Percentiles rank a stretch among this genome's conserved stretches.
These are phyloP conservation scores for Scartelaos histophorus DNA, from an alignment of 2,113 vertebrate genomes.

Conservation along the genomic window DNA sequence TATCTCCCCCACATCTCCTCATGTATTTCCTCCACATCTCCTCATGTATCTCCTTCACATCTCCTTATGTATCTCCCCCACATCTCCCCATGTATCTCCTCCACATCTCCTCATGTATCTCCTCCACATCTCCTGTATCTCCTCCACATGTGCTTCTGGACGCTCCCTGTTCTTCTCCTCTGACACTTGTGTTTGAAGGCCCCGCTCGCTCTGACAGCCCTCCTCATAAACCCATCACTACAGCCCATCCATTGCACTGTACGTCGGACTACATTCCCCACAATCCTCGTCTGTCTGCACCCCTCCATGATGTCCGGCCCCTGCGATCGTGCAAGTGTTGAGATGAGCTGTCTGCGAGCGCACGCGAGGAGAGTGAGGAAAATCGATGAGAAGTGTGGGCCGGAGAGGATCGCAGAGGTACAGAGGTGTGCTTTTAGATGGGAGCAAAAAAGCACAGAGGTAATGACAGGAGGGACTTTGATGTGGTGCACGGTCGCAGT, in stretches of 20 bases:
- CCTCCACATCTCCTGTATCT: conserved; percentile 11
- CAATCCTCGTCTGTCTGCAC: conserved; percentile 47
- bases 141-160: conserved; percentile 39
- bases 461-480: conserved; percentile 51
- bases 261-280: conserved; percentile 31
- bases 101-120: conserved; percentile 27
- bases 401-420: conserved; percentile 1
- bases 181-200: conserved; percentile 36
- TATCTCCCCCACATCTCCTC: too few species aligned
- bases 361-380: conserved; percentile 35
- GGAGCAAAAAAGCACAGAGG: conserved; percentile 30
- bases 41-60: too few species aligned
- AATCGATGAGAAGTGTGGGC: conserved; percentile 38
- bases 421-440: background rate
- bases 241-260: conserved; percentile 30
- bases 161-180: conserved; percentile 34
- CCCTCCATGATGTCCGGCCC: conserved; percentile 38
- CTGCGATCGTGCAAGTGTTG: conserved; percentile 31
- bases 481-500: conserved; percentile 38
- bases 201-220: conserved; percentile 31
- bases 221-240: conserved; percentile 16
- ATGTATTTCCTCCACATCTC: too few species aligned
- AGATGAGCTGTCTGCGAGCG: conserved; percentile 41
- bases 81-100: too few species aligned
- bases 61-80: too few species aligned